Conservation (phyloP, 1,140 invertebrate genomes). For the Halyomorpha halys region DNA sequence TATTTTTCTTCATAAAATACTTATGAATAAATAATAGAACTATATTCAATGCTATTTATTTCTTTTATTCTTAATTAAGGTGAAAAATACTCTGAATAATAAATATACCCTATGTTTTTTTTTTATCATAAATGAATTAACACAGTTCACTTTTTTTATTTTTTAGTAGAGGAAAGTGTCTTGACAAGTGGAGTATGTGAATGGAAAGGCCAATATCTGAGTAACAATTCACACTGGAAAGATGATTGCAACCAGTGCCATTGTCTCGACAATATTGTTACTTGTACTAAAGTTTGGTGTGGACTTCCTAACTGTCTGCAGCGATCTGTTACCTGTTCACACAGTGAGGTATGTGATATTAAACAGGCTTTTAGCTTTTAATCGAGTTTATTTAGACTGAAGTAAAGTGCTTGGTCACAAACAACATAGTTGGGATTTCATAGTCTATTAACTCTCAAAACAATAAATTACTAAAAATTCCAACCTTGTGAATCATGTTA, state of each 20-base stretch:
- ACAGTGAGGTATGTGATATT: slow-evolving; percentile 40
- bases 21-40: too few relatives aligned
- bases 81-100: too few relatives aligned
- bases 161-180: slow-evolving; percentile 37
- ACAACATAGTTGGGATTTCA: too few relatives aligned
- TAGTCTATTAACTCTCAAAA: too few relatives aligned
- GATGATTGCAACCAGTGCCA: slow-evolving; percentile 75
- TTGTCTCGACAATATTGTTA: slow-evolving; percentile 58
- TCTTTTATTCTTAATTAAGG: too few relatives aligned
- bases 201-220: slow-evolving; percentile 46
- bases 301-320: slow-evolving; percentile 65
- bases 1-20: too few relatives aligned
- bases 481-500: too few relatives aligned
- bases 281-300: slow-evolving; percentile 78
- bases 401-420: too few relatives aligned
- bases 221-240: slow-evolving; percentile 54
- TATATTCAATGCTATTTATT: too few relatives aligned
- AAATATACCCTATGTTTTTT: background rate
- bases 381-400: too few relatives aligned
- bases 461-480: too few relatives aligned
- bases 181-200: slow-evolving; percentile 40
- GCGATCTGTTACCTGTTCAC: slow-evolving; percentile 41
- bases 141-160: slow-evolving; percentile 13
- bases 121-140: slow-evolving; percentile 14
- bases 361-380: too few relatives aligned